phyloP scores from a whole-genome alignment of 2,113 vertebrate species.

The Panthera tigris region DNA sequence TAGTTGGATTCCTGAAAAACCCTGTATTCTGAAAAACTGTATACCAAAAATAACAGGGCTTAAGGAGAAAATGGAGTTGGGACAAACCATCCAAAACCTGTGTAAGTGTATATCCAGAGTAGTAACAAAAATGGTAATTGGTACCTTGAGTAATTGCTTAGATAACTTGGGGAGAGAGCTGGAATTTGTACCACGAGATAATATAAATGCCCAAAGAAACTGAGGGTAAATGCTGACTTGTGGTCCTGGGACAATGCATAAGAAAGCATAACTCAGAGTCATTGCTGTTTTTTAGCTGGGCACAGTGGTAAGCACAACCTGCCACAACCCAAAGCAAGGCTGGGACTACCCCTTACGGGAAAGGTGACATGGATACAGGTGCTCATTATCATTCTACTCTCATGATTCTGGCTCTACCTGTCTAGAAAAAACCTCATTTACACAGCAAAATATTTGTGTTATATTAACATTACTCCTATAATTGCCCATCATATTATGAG shows the following conservation, averaged over 20 bases:
- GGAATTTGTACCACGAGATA: background rate
- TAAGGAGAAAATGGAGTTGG: background rate
- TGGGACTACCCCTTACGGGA: background rate
- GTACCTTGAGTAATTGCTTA: background rate
- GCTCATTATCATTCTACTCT: background rate
- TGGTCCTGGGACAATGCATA: too few relatives aligned
- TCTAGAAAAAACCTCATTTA: background rate
- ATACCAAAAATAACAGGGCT: background rate
- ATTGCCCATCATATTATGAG: background rate
- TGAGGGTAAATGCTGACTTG: background rate
- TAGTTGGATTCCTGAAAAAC: background rate
- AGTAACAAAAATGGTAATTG: background rate
- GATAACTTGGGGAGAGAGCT: background rate
- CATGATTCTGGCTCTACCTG: background rate
- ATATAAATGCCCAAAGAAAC: background rate
- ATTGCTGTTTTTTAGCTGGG: background rate
- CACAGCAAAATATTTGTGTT: background rate
- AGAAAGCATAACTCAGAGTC: background rate
- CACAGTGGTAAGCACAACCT: background rate
- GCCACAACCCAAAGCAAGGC: background rate
- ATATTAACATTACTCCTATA: background rate
- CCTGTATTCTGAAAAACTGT: background rate
- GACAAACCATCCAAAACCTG: background rate
- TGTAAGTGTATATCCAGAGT: background rate
- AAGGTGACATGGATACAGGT: background rate